Conservation (phyloP, 2,888 invertebrate species). For the Cephus pygmeus region DNA sequence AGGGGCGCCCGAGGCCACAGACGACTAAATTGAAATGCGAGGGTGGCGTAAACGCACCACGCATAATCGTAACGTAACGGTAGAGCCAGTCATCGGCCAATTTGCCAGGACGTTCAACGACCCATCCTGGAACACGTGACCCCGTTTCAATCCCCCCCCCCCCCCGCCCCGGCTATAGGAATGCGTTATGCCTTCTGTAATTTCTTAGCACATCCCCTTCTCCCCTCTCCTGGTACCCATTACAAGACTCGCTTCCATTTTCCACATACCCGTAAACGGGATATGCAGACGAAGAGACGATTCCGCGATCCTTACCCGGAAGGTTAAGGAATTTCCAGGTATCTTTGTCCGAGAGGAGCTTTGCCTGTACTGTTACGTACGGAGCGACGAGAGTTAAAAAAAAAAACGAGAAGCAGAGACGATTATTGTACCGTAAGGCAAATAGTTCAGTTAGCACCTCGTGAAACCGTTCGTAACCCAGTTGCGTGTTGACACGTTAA, state of each 20-base stretch:
- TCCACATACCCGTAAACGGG: too few relatives aligned
- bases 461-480: neutral
- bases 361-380: neutral
- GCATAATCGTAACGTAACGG: constrained; percentile 5
- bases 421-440: neutral
- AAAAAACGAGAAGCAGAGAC: neutral
- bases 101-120: constrained; percentile 4
- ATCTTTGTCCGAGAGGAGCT: neutral
- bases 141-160: neutral
- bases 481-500: neutral
- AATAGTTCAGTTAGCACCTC: neutral
- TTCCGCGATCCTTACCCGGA: neutral
- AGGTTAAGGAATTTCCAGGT: neutral
- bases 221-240: neutral
- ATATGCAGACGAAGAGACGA: neutral
- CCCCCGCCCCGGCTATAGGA: neutral
- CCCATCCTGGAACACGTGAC: neutral
- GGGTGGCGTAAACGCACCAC: constrained; percentile 2
- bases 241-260: neutral
- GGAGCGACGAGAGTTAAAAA: neutral
- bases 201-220: neutral
- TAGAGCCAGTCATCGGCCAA: constrained; percentile 2
- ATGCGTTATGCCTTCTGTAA: neutral
- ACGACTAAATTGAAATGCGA: neutral
- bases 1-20: constrained; percentile 2